A percentile compares a stretch with the other conserved stretches of the same genome.
Evolutionary conservation across 2,888 invertebrate genomes (phyloP).

Genomic region (Chrysina gloriosa): DNA sequence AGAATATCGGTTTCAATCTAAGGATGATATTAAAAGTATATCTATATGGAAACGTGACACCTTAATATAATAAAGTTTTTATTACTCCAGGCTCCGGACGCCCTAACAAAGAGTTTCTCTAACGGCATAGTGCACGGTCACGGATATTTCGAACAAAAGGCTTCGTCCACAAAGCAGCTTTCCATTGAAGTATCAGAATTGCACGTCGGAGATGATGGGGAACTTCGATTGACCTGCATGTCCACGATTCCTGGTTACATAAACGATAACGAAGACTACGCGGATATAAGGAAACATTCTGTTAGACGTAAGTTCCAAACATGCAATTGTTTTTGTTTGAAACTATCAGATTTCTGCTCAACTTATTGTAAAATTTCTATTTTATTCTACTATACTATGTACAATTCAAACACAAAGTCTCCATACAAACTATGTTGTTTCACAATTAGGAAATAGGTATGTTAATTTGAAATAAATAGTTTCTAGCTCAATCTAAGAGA

Average conservation of each 20-base stretch:
- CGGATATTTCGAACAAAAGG: conserved; percentile 62
- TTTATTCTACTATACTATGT: no score
- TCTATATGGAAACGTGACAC: conserved; percentile 24
- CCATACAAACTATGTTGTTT: no score
- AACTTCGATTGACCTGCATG: conserved; percentile 79
- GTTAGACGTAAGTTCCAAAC: conserved; percentile 79
- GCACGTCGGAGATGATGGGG: conserved; percentile 76
- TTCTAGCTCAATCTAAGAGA: no score
- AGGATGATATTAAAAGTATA: no score
- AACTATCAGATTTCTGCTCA: no score
- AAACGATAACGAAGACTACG: conserved; percentile 77
- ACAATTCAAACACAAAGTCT: no score
- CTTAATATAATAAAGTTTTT: conserved; percentile 34
- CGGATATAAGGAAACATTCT: conserved; percentile 78
- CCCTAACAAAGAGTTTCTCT: conserved; percentile 63
- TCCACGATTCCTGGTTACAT: conserved; percentile 83
- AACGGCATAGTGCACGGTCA: conserved; percentile 69
- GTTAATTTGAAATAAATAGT: no score
- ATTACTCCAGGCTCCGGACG: conserved; percentile 61
- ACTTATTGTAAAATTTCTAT: no score
- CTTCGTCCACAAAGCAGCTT: conserved; percentile 75
- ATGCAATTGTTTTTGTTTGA: no score
- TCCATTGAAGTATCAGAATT: conserved; percentile 80
- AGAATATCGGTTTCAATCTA: no score
- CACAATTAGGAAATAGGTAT: no score